phyloP scores from a whole-genome alignment of 2,797 vertebrate genomes.

The Botia almorhae region DNA sequence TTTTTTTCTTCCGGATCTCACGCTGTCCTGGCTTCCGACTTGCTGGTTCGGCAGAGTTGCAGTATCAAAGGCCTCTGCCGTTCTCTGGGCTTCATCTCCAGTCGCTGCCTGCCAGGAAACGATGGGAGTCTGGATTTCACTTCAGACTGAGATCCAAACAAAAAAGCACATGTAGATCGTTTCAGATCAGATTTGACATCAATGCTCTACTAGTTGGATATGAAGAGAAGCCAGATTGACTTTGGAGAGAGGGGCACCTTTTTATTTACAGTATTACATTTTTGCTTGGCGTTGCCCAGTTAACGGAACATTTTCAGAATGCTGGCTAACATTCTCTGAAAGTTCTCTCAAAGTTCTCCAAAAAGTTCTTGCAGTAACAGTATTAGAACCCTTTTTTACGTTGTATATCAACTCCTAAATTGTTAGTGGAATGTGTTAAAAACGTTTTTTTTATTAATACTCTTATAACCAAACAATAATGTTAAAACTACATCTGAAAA shows the following conservation, averaged over 20 bases:
- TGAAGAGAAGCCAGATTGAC: constrained; percentile 37
- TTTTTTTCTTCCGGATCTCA: constrained; percentile 76
- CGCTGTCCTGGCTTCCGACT: constrained; percentile 74
- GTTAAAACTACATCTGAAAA: too few species aligned
- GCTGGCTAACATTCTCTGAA: background rate
- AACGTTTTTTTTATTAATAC: too few species aligned
- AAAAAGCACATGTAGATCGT: constrained; percentile 42
- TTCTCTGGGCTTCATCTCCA: constrained; percentile 61
- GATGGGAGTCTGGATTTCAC: constrained; percentile 51
- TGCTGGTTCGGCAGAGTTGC: constrained; percentile 68
- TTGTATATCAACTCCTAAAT: too few species aligned
- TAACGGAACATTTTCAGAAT: background rate
- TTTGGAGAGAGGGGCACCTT: background rate
- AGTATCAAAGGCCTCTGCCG: constrained; percentile 64
- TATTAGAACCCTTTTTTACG: too few species aligned
- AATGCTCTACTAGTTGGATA: constrained; percentile 23
- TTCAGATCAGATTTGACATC: constrained; percentile 28
- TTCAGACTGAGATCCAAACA: constrained; percentile 51
- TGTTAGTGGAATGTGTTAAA: too few species aligned
- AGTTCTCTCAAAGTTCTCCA: too few species aligned
- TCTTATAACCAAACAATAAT: too few species aligned
- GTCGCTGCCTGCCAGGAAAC: constrained; percentile 52
- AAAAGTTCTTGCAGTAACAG: too few species aligned
- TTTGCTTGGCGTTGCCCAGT: constrained; percentile 5
- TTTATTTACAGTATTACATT: constrained; percentile 50